A percentile compares a stretch with the other conserved stretches of the same genome.
Evolutionary conservation across 2,888 invertebrate species (phyloP).

Genomic region (Gasteruption jaculator): DNA sequence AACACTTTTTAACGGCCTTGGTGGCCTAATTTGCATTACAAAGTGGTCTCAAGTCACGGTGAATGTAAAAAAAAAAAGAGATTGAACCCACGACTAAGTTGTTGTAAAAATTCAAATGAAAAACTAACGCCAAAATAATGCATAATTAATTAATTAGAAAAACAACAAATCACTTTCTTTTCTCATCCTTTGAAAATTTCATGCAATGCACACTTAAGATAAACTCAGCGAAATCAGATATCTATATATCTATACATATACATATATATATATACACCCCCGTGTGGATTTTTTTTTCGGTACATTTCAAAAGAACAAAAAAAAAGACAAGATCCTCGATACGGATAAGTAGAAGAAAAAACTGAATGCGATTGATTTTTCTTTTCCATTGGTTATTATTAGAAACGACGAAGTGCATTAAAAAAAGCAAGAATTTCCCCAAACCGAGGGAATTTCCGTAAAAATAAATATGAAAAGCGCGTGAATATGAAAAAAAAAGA

Average conservation of each 20-base stretch:
- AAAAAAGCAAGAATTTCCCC: too few species aligned
- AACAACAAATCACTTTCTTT: too few species aligned
- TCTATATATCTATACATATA: too few species aligned
- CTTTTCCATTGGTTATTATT: not conserved
- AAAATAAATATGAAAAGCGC: conserved; percentile 25
- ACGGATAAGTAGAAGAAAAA: conserved; percentile 20
- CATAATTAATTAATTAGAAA: too few species aligned
- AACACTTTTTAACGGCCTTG: conserved; percentile 17
- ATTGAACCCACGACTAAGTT: not conserved
- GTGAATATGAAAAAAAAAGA: conserved; percentile 27
- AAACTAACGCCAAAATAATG: not conserved
- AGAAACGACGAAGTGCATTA: conserved; percentile 8
- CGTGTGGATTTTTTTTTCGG: conserved; percentile 20
- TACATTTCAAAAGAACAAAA: conserved; percentile 15
- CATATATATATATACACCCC: too few species aligned
- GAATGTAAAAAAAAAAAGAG: conserved; percentile 34
- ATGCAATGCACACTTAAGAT: too few species aligned
- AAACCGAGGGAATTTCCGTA: too few species aligned
- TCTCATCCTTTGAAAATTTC: too few species aligned
- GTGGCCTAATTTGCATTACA: conserved; percentile 7
- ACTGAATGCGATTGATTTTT: not conserved
- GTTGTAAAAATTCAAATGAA: not conserved
- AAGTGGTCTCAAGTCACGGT: conserved; percentile 47
- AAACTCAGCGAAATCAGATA: too few species aligned
- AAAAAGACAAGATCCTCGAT: conserved; percentile 20